phyloP scores from a whole-genome alignment of 2,113 vertebrate genomes.

The Dascyllus trimaculatus region DNA sequence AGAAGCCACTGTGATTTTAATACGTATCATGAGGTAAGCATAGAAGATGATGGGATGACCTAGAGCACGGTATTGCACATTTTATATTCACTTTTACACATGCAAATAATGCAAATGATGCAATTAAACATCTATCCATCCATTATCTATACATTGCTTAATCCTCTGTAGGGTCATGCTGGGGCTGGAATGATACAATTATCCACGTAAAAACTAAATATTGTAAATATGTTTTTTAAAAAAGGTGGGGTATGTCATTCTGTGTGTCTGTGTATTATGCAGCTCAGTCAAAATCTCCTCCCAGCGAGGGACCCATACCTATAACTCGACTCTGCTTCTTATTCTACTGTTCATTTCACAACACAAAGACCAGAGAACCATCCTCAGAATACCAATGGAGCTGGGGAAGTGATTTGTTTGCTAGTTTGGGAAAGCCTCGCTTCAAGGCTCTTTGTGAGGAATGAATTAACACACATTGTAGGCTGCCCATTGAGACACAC shows the following conservation, averaged over 20 bases:
- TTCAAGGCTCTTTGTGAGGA: conserved; percentile 67
- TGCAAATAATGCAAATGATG: no score
- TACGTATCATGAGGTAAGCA: no score
- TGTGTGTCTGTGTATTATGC: background rate
- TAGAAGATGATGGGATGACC: no score
- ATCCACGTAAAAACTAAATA: no score
- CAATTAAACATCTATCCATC: no score
- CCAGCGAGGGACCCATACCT: conserved; percentile 32
- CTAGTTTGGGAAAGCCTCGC: conserved; percentile 65
- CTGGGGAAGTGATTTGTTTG: conserved; percentile 67
- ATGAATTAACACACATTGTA: conserved; percentile 75
- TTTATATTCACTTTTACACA: no score
- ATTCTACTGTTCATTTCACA: conserved; percentile 53
- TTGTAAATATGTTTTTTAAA: no score
- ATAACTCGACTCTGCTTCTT: conserved; percentile 47
- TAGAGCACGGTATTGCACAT: no score
- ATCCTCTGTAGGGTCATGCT: no score
- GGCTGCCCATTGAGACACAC: conserved; percentile 61
- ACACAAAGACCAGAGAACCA: conserved; percentile 52
- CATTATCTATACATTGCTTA: no score
- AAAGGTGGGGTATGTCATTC: background rate
- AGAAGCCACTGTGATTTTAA: no score
- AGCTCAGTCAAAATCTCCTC: conserved; percentile 23
- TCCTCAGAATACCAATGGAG: conserved; percentile 68
- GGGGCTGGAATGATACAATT: no score